Evolutionary conservation across 2,113 vertebrate genomes (phyloP), one percentile per base, ranked within the genome.

Genomic region (Eptesicus fuscus): DNA sequence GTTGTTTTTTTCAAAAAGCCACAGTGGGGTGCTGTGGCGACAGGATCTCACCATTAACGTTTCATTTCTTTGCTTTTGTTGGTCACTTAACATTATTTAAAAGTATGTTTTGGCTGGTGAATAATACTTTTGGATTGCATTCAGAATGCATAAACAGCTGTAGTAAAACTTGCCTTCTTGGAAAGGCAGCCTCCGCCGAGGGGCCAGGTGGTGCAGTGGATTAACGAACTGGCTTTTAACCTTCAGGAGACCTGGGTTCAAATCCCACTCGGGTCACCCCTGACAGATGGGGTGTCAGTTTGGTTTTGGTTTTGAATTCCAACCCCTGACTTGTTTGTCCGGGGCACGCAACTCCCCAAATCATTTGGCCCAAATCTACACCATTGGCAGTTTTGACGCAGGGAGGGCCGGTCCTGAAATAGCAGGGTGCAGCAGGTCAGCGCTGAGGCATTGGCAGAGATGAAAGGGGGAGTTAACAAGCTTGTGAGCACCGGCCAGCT

Each of bases 21-120:
- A 97, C 97, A 96, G 97, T 97, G 97, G 96, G 97, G 97, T 97
- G 97, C 97, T 98, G 59, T 97, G 86, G 96, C 86, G 70, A 95
- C 95, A 84, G 96, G 65, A 95, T 96, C 96, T 97, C 93, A 78
- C 93, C 86, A 96, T 97, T 97, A 97, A 96, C 89, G 95, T 98
- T 97, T 98, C 95, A 97, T 97, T 96, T 95, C 96, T 97, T 95
- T 97, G 97, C 96, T 97, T 98, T 98, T 96, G 97, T 97, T 97
- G 97, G 97, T 98, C 97, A 96, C 96, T 97, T 83, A 77, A 93
- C 94, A 94, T 97, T 97, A 97, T 97, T 97, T 97, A 96, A 97
- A 97, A 97, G 97, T 97, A 77, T 98, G 95, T 96, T 97, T 98
- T 97, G 97, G 97, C 97, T 96, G 91, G 51, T 71, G 96, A 95